A percentile compares a stretch with the other conserved stretches of the same genome.
Conservation (phyloP, 2,888 invertebrate genomes). For the Pegoplata infirma region DNA sequence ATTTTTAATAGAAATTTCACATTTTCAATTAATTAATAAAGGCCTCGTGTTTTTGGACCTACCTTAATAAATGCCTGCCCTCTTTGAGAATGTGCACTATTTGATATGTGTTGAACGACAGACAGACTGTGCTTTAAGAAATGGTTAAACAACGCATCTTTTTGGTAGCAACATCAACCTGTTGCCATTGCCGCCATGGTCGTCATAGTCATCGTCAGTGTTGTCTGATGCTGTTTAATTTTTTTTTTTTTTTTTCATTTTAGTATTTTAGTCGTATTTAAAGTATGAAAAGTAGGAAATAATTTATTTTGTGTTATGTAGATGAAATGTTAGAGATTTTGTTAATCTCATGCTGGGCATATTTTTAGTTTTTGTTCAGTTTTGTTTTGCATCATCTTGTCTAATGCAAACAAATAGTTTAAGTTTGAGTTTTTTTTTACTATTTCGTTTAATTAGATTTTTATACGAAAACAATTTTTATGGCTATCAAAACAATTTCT, state of each 20-base stretch:
- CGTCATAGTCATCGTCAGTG: neutral
- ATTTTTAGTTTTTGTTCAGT: constrained; percentile 8
- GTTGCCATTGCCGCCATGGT: constrained; percentile 1
- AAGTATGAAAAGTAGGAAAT: constrained; percentile 37
- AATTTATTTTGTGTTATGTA: constrained; percentile 42
- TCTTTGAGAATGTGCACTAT: too few relatives aligned
- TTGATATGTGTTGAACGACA: neutral
- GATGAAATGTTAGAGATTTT: constrained; percentile 35
- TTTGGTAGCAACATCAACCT: constrained; percentile 31
- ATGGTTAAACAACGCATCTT: constrained; percentile 4
- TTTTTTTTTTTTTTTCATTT: neutral
- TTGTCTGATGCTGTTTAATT: neutral
- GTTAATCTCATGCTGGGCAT: constrained; percentile 38
- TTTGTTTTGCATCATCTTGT: neutral
- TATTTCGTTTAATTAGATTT: constrained; percentile 22
- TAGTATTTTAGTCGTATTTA: constrained; percentile 6
- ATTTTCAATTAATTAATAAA: too few relatives aligned
- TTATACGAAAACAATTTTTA: neutral
- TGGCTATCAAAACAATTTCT: neutral
- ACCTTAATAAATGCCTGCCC: too few relatives aligned
- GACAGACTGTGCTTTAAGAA: too few relatives aligned
- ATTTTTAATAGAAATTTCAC: too few relatives aligned
- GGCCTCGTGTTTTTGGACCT: too few relatives aligned
- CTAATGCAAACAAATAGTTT: constrained; percentile 12
- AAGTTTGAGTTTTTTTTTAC: neutral